Conservation (phyloP, 2,113 vertebrate species). For the Hydrolagus affinis region DNA sequence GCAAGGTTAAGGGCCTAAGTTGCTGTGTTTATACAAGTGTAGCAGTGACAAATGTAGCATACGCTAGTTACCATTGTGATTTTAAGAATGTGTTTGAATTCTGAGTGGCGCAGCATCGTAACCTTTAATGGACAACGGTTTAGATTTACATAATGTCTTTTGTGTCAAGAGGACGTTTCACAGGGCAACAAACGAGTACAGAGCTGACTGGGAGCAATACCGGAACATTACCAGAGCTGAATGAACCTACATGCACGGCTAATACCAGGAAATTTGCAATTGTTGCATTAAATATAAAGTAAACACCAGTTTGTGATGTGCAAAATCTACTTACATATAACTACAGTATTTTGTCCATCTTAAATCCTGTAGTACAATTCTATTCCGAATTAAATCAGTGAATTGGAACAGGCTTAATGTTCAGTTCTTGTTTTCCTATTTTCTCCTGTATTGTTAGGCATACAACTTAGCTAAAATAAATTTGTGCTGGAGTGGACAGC, state of each 20-base stretch:
- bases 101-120: background rate
- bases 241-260: background rate
- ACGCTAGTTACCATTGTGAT: too few relatives aligned
- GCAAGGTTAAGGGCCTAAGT: background rate
- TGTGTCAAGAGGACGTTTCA: background rate
- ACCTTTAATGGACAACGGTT: background rate
- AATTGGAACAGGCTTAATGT: too few relatives aligned
- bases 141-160: background rate
- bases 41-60: background rate
- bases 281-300: background rate
- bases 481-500: too few relatives aligned
- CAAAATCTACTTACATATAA: background rate
- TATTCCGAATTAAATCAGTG: too few relatives aligned
- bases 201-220: too few relatives aligned
- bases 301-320: background rate
- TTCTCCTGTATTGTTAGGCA: too few relatives aligned
- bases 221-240: background rate
- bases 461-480: too few relatives aligned
- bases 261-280: background rate
- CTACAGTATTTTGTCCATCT: too few relatives aligned
- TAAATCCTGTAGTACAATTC: too few relatives aligned
- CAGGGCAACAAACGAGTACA: too few relatives aligned
- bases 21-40: background rate
- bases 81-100: too few relatives aligned
- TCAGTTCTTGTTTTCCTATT: too few relatives aligned